phyloP scores from a whole-genome alignment of 30 jellyfish, hydroid and myxozoan genomes.

The Catostylus mosaicus region DNA sequence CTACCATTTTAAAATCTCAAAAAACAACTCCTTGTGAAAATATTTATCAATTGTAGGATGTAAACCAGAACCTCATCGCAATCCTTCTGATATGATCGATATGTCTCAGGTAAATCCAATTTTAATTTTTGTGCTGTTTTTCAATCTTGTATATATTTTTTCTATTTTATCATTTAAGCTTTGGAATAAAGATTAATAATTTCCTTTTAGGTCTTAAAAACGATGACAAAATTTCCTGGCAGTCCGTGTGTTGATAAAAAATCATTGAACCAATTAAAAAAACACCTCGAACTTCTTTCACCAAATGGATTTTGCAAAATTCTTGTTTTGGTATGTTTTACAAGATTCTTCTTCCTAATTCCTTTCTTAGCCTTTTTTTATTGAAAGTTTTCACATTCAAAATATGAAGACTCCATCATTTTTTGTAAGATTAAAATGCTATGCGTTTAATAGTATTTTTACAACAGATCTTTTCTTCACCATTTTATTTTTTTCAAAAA shows the following conservation, averaged over 20 bases:
- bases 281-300: slow-evolving; percentile 45
- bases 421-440: no score
- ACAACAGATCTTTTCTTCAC: no score
- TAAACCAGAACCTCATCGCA: neutral
- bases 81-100: neutral
- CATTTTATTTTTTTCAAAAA: no score
- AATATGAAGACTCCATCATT: no score
- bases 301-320: slow-evolving; percentile 55
- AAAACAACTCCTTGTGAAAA: no score
- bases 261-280: slow-evolving; percentile 35
- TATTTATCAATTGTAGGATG: neutral
- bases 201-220: slow-evolving; percentile 16
- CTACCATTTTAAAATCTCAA: no score
- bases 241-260: slow-evolving; percentile 52
- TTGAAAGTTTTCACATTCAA: no score
- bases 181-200: no score
- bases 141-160: no score
- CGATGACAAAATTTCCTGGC: slow-evolving; percentile 55
- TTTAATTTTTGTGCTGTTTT: neutral
- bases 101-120: neutral
- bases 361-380: no score
- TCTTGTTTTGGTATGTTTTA: slow-evolving; percentile 32
- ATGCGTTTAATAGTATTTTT: no score
- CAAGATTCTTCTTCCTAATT: no score
- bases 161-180: neutral